Evolutionary conservation across 1,140 invertebrate species (phyloP).

Genomic region (Drosophila miranda): DNA sequence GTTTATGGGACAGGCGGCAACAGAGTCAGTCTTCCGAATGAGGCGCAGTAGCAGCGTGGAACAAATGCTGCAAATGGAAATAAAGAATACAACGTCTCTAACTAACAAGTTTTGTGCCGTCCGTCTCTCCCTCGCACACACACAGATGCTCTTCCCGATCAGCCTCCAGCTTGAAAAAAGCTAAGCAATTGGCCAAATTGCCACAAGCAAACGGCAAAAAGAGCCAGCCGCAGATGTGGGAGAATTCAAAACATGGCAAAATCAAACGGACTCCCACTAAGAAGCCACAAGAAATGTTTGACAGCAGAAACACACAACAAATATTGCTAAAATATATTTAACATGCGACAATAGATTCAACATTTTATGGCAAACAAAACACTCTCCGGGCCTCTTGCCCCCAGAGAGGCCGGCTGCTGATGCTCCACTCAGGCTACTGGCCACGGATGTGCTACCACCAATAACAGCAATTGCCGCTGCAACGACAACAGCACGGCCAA

Average conservation of each 20-base stretch:
- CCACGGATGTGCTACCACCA: background rate
- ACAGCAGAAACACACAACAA: constrained; percentile 31
- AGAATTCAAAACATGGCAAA: constrained; percentile 16
- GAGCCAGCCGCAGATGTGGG: background rate
- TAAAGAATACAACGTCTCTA: constrained; percentile 20
- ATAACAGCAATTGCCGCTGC: constrained; percentile 25
- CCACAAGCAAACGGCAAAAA: constrained; percentile 11
- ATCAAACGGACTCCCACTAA: constrained; percentile 35
- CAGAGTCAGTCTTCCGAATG: background rate
- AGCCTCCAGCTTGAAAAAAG: background rate
- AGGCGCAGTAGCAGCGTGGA: constrained; percentile 35
- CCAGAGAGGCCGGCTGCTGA: constrained; percentile 12
- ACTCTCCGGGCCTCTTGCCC: constrained; percentile 4
- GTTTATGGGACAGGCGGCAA: constrained; percentile 39
- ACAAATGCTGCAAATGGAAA: constrained; percentile 39
- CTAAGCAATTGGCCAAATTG: constrained; percentile 47
- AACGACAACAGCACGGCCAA: constrained; percentile 22
- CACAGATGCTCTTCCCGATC: background rate
- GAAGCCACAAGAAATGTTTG: constrained; percentile 23
- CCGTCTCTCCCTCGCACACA: too few species aligned
- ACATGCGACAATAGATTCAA: constrained; percentile 61
- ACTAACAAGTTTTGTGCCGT: too few species aligned
- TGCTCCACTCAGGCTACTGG: background rate
- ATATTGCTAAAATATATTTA: constrained; percentile 58
- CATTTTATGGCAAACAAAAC: constrained; percentile 50